Percentiles rank a stretch among this genome's conserved stretches.
These are phyloP conservation scores for Akabosia matsudoensis DNA, from an alignment of 1,140 invertebrate species.

Conservation along the genomic window DNA sequence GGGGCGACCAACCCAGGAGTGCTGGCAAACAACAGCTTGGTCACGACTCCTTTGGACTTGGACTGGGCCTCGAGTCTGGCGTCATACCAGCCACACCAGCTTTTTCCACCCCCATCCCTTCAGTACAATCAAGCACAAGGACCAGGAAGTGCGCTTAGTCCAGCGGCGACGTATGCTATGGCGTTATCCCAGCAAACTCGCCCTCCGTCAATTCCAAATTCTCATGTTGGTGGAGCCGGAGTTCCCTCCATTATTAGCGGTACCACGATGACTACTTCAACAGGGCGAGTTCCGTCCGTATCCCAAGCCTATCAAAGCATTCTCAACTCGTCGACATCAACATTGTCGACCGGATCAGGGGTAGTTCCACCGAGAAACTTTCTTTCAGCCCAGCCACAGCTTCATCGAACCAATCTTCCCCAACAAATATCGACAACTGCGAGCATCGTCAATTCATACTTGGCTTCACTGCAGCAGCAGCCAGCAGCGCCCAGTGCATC, in stretches of 20 bases:
- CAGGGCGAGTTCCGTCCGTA: neutral
- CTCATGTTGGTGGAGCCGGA: neutral
- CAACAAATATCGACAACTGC: neutral
- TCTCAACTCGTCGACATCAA: constrained; percentile 5
- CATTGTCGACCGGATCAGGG: neutral
- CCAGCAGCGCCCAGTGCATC: neutral
- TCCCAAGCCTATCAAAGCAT: neutral
- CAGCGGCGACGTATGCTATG: neutral
- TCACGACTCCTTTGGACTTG: constrained; percentile 36
- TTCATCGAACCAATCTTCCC: neutral
- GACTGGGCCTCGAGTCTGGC: constrained; percentile 23
- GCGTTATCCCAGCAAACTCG: neutral
- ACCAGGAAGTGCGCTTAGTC: neutral
- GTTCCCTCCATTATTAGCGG: neutral
- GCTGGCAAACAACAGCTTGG: constrained; percentile 22
- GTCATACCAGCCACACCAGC: neutral
- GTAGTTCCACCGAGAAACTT: neutral
- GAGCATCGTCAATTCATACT: neutral
- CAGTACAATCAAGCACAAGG: neutral
- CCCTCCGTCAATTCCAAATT: neutral
- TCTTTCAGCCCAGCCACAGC: neutral
- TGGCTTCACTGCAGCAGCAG: neutral
- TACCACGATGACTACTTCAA: neutral
- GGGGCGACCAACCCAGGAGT: neutral
- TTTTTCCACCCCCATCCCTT: neutral